Evolutionary conservation across 1,140 invertebrate genomes (phyloP), one percentile per base, ranked within the genome.

Genomic region (Drosophila santomea): DNA sequence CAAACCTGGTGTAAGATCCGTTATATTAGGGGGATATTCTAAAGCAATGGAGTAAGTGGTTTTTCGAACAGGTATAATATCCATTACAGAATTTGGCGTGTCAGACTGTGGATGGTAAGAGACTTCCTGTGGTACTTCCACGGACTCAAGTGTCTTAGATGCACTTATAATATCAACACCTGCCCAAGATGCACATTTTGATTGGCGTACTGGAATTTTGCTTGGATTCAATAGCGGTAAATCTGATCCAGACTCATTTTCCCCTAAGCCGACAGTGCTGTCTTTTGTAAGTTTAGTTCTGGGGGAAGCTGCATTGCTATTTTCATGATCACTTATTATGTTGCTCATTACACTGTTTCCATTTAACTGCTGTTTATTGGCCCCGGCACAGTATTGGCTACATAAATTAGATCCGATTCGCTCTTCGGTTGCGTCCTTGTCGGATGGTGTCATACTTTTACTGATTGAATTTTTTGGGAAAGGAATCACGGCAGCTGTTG

Each of bases 131-230:
- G 47, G 36, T 5, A 44, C 25, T 39, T 23, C 56, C 17, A 23
- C 15, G 39, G 50, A 35, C 35, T 25, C 61, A 15, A 17, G 44
- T 56, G 50, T 20, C n/a, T 43, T 28, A 60, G 44, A 41, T 38
- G 50, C 25, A n/a, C 36, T 41, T 2, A 75, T 23, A 39, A 67
- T 52, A 32, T 91, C 93, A 57, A 91, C 92, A 2, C 94, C 94
- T 67, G 93, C 93, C 94, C 94, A 94, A 7, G 94, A 94, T 25
- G 94, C 93, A 82, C 94, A 94, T 80, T 94, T 94, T 67, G 93
- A 93, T 48, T 94, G 89, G 17, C 91, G 89, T 44, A 92, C 60
- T 44, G 91, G 91, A 51, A 92, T 92, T 73, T 92, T 92, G 66
- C 91, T 92, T 25, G 76, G 76, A 12, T 67, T 57, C 6, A 39